phyloP scores from a whole-genome alignment of 2,888 invertebrate genomes.

The Mimumesa dahlbomi region DNA sequence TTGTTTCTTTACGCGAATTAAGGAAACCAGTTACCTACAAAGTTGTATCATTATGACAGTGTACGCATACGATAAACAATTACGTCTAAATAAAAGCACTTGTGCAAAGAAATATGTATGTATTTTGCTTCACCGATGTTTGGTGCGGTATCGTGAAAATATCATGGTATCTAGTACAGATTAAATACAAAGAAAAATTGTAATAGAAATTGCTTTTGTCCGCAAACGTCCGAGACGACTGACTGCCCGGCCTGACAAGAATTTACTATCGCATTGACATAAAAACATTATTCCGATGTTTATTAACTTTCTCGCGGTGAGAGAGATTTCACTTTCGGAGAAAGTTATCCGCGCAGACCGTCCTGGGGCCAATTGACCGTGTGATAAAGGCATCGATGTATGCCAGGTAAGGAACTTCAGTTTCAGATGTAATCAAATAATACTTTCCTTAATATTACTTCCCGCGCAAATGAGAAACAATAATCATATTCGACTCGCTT shows the following conservation, averaged over 20 bases:
- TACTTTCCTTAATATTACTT: too few relatives aligned
- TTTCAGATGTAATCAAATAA: too few relatives aligned
- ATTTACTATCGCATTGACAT: neutral
- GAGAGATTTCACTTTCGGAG: slow-evolving; percentile 69
- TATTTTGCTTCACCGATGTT: too few relatives aligned
- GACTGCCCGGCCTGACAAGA: neutral
- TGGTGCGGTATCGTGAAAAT: neutral
- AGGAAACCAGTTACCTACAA: too few relatives aligned
- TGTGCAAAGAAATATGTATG: too few relatives aligned
- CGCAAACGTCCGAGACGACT: neutral
- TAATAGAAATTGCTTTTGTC: neutral
- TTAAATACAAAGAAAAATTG: neutral
- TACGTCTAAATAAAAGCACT: too few relatives aligned
- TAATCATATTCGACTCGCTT: too few relatives aligned
- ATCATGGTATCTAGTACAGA: neutral
- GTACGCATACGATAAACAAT: too few relatives aligned
- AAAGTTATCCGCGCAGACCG: slow-evolving; percentile 63
- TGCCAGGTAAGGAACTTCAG: neutral
- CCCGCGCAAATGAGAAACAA: too few relatives aligned
- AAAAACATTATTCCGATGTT: slow-evolving; percentile 20
- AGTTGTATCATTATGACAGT: too few relatives aligned
- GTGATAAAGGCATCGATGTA: slow-evolving; percentile 10
- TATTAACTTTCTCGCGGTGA: slow-evolving; percentile 58
- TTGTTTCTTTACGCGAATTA: too few relatives aligned
- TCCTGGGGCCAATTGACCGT: neutral